These are phyloP conservation scores for Melanotaenia nigrans DNA, from an alignment of 2,797 vertebrate genomes.

Conservation along the genomic window DNA sequence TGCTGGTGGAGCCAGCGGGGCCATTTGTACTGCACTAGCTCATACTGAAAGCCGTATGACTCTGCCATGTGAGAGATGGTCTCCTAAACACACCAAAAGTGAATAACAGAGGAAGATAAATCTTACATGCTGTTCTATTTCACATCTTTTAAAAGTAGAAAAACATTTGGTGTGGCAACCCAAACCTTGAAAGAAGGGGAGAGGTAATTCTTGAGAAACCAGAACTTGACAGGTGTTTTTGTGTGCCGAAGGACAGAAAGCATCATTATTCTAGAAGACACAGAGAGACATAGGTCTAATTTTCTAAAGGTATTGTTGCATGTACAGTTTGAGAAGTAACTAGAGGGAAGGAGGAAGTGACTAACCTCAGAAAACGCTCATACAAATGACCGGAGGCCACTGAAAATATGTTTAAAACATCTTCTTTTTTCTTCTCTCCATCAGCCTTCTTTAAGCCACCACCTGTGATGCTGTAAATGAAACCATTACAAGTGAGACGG, in stretches of 20 bases:
- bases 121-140: background rate
- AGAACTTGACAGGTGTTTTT: conserved; percentile 95
- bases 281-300: conserved; percentile 8
- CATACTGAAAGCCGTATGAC: conserved; percentile 92
- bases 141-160: background rate
- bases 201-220: conserved; percentile 98
- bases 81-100: conserved; percentile 79
- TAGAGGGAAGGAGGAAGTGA: conserved; percentile 1
- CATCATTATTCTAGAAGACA: conserved; percentile 95
- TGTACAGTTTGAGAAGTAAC: background rate
- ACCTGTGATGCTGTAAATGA: conserved; percentile 85
- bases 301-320: conserved; percentile 17
- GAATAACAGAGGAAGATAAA: conserved; percentile 3
- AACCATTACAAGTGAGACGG: conserved; percentile 32
- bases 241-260: conserved; percentile 94
- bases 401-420: conserved; percentile 95
- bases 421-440: conserved; percentile 81
- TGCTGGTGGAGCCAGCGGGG: conserved; percentile 96
- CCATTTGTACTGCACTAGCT: conserved; percentile 96
- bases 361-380: conserved; percentile 95
- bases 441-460: conserved; percentile 78
- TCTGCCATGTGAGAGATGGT: conserved; percentile 93
- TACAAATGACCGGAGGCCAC: conserved; percentile 98
- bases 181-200: conserved; percentile 96
- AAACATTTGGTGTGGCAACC: background rate